Evolutionary conservation across 1,140 invertebrate species (phyloP).

Genomic region (Nasonia vitripennis): DNA sequence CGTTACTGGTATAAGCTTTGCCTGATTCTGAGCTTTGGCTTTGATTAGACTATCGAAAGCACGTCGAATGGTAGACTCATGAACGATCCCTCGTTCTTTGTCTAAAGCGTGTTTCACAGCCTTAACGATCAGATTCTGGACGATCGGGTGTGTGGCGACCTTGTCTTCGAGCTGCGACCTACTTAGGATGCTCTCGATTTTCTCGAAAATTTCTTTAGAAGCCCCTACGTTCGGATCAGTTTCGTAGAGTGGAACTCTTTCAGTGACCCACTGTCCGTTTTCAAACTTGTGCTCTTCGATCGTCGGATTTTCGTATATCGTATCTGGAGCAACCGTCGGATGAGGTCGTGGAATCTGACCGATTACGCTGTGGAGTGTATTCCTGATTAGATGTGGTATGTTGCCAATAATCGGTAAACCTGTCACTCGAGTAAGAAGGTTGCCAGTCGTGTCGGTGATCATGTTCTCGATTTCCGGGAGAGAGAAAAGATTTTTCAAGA

Average conservation of each 20-base stretch:
- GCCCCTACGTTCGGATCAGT: too few species aligned
- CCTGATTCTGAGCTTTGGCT: slow-evolving; percentile 4
- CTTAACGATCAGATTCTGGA: slow-evolving; percentile 64
- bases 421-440: slow-evolving; percentile 50
- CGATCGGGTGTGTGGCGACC: slow-evolving; percentile 45
- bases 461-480: slow-evolving; percentile 60
- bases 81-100: slow-evolving; percentile 46
- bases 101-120: slow-evolving; percentile 57
- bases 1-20: background rate
- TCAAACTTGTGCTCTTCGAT: background rate
- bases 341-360: slow-evolving; percentile 10
- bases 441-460: slow-evolving; percentile 57
- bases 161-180: slow-evolving; percentile 56
- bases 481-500: slow-evolving; percentile 60
- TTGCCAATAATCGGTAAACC: slow-evolving; percentile 26
- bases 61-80: slow-evolving; percentile 57
- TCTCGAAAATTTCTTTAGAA: slow-evolving; percentile 17
- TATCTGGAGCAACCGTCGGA: background rate
- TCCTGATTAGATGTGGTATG: slow-evolving; percentile 45
- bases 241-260: background rate
- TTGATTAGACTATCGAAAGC: slow-evolving; percentile 56
- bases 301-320: too few species aligned
- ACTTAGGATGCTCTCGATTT: slow-evolving; percentile 56
- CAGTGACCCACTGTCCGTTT: background rate
- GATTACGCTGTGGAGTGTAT: slow-evolving; percentile 51